A percentile compares a stretch with the other conserved stretches of the same genome.
Evolutionary conservation across 2,113 vertebrate genomes (phyloP).

Genomic region (Conger conger): DNA sequence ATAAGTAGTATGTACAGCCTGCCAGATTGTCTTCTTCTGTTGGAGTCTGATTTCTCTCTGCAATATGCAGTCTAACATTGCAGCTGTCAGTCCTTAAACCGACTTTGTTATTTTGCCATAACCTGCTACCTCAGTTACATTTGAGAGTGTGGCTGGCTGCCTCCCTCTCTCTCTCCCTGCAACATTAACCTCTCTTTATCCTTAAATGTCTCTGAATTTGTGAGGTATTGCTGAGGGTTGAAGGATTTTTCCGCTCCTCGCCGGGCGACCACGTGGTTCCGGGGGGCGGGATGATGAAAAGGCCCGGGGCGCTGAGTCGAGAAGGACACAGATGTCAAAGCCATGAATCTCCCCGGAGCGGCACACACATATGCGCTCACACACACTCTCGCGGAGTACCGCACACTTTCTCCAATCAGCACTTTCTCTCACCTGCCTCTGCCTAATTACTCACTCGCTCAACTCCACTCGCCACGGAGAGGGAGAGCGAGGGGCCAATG

Average conservation of each 20-base stretch:
- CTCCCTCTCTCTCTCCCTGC: slow-evolving; percentile 32
- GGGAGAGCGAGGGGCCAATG: slow-evolving; percentile 54
- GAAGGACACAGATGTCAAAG: slow-evolving; percentile 98
- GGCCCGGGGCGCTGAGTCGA: slow-evolving; percentile 83
- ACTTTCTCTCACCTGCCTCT: slow-evolving; percentile 56
- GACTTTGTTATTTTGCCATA: not conserved
- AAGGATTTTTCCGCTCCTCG: slow-evolving; percentile 61
- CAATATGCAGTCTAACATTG: not conserved
- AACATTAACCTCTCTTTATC: slow-evolving; percentile 61
- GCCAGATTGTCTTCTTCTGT: not conserved
- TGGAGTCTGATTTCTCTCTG: not conserved
- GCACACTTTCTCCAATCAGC: slow-evolving; percentile 73
- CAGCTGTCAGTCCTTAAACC: slow-evolving; percentile 14
- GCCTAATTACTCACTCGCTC: slow-evolving; percentile 74
- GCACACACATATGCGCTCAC: not conserved
- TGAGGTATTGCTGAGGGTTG: slow-evolving; percentile 56
- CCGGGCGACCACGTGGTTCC: slow-evolving; percentile 63
- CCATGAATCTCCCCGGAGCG: slow-evolving; percentile 72
- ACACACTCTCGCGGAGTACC: slow-evolving; percentile 24
- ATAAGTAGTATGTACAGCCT: not conserved
- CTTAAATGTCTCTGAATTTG: slow-evolving; percentile 56
- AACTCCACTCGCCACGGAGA: slow-evolving; percentile 57
- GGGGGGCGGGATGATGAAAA: slow-evolving; percentile 75
- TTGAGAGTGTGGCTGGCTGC: slow-evolving; percentile 40
- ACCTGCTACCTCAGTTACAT: slow-evolving; percentile 26